A percentile compares a stretch with the other conserved stretches of the same genome.
Evolutionary conservation across 2,888 invertebrate genomes (phyloP).

Genomic region (Agrotis ipsilon): DNA sequence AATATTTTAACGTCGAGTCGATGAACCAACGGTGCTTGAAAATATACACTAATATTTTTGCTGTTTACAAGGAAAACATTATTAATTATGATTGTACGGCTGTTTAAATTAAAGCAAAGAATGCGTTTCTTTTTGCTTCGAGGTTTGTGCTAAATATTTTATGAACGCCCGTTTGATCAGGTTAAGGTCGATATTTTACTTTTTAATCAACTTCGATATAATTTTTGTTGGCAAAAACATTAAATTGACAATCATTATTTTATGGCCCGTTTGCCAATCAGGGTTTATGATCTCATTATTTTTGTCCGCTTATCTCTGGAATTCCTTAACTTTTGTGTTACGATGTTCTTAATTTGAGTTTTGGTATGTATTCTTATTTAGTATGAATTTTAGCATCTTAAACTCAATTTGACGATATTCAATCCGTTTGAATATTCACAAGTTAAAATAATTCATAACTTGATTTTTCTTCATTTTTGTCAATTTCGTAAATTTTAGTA

Average conservation of each 20-base stretch:
- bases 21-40: not conserved
- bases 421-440: not conserved
- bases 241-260: constrained; percentile 48
- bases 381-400: not conserved
- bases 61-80: constrained; percentile 6
- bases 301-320: constrained; percentile 34
- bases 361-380: not conserved
- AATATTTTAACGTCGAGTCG: not conserved
- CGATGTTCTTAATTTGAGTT: constrained; percentile 14
- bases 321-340: constrained; percentile 12
- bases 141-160: constrained; percentile 46
- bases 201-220: constrained; percentile 33
- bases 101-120: constrained; percentile 33
- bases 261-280: constrained; percentile 36
- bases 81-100: constrained; percentile 12
- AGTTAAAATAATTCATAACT: not conserved
- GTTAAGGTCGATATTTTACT: constrained; percentile 45
- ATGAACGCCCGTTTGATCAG: constrained; percentile 14
- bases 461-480: not conserved
- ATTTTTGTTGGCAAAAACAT: constrained; percentile 36
- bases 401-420: not conserved
- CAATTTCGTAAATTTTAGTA: not conserved
- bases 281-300: constrained; percentile 38
- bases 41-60: not conserved
- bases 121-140: constrained; percentile 18